Evolutionary conservation across 2,888 invertebrate species (phyloP).

Genomic region (Exephanes ischioxanthus): DNA sequence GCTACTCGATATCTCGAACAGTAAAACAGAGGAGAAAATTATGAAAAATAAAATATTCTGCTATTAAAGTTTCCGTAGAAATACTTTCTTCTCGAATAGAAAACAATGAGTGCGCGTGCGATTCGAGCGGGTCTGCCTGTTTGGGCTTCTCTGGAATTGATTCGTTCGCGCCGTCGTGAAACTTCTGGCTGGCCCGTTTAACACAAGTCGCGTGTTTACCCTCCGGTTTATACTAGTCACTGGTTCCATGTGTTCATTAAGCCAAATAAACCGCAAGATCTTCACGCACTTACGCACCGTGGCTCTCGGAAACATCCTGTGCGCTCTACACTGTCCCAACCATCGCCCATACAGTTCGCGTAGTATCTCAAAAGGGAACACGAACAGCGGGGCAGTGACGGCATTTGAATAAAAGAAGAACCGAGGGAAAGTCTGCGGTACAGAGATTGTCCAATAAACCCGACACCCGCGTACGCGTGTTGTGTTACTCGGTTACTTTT

Average conservation of each 20-base stretch:
- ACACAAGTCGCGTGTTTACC: slow-evolving; percentile 4
- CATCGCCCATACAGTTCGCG: neutral
- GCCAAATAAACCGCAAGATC: slow-evolving; percentile 23
- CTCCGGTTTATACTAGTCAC: slow-evolving; percentile 9
- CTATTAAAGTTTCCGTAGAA: neutral
- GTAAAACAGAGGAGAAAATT: neutral
- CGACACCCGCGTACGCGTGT: slow-evolving; percentile 48
- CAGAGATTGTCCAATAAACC: slow-evolving; percentile 51
- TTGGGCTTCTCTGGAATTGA: slow-evolving; percentile 45
- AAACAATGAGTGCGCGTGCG: neutral
- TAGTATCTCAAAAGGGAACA: slow-evolving; percentile 1
- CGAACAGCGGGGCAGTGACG: neutral
- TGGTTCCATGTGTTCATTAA: slow-evolving; percentile 15
- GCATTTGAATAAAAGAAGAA: slow-evolving; percentile 25
- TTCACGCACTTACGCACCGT: slow-evolving; percentile 21
- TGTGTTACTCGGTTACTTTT: slow-evolving; percentile 42
- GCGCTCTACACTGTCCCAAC: neutral
- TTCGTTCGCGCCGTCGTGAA: slow-evolving; percentile 26
- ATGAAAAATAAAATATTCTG: neutral
- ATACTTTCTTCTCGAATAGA: neutral
- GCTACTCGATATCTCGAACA: neutral
- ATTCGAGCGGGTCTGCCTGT: neutral
- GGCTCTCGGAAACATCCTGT: slow-evolving; percentile 10
- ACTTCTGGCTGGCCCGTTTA: slow-evolving; percentile 8
- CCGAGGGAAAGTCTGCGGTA: slow-evolving; percentile 49